Conservation (phyloP, 2,797 vertebrate genomes). For the Australoheros facetus region DNA sequence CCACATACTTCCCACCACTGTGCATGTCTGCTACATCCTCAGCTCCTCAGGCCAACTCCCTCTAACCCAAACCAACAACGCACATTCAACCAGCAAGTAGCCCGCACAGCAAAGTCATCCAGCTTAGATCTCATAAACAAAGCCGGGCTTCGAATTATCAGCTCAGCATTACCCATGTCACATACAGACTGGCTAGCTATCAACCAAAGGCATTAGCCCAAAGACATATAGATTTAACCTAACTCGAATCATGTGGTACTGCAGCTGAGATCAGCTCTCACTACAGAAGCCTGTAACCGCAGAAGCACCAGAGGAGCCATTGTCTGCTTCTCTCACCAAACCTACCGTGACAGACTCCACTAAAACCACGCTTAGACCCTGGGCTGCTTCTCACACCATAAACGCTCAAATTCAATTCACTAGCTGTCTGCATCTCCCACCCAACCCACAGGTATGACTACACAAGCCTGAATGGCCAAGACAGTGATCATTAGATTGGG, state of each 20-base stretch:
- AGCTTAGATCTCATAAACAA: constrained; percentile 44
- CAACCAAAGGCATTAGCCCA: constrained; percentile 56
- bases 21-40: constrained; percentile 76
- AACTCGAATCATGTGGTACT: constrained; percentile 61
- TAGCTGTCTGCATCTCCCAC: constrained; percentile 64
- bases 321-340: constrained; percentile 67
- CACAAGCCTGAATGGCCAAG: constrained; percentile 61
- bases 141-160: constrained; percentile 41
- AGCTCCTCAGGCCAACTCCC: constrained; percentile 64
- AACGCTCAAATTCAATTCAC: constrained; percentile 69
- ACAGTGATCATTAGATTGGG: constrained; percentile 73
- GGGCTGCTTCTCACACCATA: constrained; percentile 72
- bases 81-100: constrained; percentile 55
- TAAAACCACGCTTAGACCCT: constrained; percentile 62
- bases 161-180: constrained; percentile 43
- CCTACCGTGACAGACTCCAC: constrained; percentile 75
- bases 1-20: constrained; percentile 80
- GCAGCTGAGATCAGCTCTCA: constrained; percentile 36
- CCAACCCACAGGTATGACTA: constrained; percentile 79
- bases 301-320: constrained; percentile 62
- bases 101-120: constrained; percentile 58
- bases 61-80: constrained; percentile 57
- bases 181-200: constrained; percentile 41
- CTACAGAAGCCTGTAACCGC: constrained; percentile 58
- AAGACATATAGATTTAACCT: constrained; percentile 56